Percentiles rank a stretch among this genome's conserved stretches.
Evolutionary conservation across 2,797 vertebrate genomes (phyloP).

Genomic region (Rhinoraja longicauda): DNA sequence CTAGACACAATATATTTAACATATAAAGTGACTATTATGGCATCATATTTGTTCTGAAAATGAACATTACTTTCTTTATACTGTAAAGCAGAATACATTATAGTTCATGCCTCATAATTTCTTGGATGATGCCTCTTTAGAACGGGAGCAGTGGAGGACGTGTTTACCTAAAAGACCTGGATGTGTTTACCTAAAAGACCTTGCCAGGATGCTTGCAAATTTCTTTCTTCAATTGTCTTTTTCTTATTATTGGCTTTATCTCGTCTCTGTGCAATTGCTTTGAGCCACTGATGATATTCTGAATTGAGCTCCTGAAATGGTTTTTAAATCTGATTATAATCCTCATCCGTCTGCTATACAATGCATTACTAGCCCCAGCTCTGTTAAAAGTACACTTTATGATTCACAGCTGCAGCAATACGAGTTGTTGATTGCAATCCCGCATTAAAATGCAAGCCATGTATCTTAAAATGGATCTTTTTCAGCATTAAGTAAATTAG

Average conservation of each 20-base stretch:
- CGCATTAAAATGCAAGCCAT: not conserved
- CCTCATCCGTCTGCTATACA: not conserved
- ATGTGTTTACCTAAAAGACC: not conserved
- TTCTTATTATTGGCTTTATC: not conserved
- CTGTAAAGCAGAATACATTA: not conserved
- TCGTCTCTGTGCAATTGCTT: not conserved
- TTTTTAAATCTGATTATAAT: not conserved
- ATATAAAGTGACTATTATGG: not conserved
- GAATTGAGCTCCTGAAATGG: not conserved
- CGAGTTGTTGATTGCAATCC: not conserved
- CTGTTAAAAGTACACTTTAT: not conserved
- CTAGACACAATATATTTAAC: not conserved
- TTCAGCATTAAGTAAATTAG: not conserved
- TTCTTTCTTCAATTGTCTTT: not conserved
- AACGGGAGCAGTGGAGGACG: not conserved
- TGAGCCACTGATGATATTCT: not conserved
- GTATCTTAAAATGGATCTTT: not conserved
- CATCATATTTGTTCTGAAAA: not conserved
- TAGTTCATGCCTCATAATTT: not conserved
- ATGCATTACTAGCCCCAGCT: not conserved
- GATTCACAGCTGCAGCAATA: not conserved
- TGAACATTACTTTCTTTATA: not conserved
- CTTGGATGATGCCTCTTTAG: not conserved
- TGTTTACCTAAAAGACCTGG: not conserved
- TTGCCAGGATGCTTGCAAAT: not conserved